These are phyloP conservation scores for Diplazon laetatorius DNA, from an alignment of 2,888 invertebrate species.

Conservation along the genomic window DNA sequence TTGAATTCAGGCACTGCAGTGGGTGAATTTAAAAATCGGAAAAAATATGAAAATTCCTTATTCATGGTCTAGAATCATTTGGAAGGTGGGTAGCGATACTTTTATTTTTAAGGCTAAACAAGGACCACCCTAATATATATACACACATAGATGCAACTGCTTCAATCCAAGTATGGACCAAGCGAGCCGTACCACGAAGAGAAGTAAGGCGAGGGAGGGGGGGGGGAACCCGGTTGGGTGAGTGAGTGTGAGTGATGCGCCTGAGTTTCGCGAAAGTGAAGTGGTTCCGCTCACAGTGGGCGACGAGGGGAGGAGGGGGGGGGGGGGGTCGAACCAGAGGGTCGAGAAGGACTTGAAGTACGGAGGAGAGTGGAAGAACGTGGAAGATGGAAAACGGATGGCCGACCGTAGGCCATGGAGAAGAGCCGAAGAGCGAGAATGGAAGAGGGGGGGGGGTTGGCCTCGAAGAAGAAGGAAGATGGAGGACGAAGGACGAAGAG, in stretches of 20 bases:
- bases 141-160: conserved; percentile 31
- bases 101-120: too few species aligned
- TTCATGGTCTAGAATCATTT: too few species aligned
- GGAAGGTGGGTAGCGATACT: too few species aligned
- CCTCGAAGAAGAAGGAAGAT: conserved; percentile 29
- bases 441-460: conserved; percentile 4
- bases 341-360: conserved; percentile 7
- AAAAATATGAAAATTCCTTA: too few species aligned
- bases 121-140: too few species aligned
- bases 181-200: too few species aligned
- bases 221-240: conserved; percentile 5
- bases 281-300: conserved; percentile 25
- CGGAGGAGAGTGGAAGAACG: conserved; percentile 30
- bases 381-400: conserved; percentile 56
- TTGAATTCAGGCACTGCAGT: too few species aligned
- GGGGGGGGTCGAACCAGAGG: conserved; percentile 11
- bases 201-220: background rate
- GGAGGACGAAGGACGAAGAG: conserved; percentile 27
- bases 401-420: conserved; percentile 17
- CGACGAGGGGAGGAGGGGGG: conserved; percentile 8
- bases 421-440: background rate
- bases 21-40: too few species aligned
- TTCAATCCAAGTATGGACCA: conserved; percentile 26
- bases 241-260: conserved; percentile 37
- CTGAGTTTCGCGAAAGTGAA: conserved; percentile 39